Percentiles rank a stretch among this genome's conserved stretches.
Evolutionary conservation across 2,888 invertebrate species (phyloP).

Genomic region (Helobdella robusta): DNA sequence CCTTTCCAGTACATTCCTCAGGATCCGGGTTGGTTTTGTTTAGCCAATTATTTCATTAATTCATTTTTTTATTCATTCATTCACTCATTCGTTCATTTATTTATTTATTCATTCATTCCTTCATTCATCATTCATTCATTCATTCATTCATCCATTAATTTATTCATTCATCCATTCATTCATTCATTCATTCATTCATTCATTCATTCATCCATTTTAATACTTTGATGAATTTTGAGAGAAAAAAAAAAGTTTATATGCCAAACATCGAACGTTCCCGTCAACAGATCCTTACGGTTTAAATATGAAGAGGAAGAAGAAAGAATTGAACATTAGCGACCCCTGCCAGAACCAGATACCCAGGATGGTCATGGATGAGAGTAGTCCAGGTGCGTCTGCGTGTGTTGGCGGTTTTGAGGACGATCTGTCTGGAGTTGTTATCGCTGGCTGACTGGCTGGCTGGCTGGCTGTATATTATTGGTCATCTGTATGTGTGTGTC

Average conservation of each 20-base stretch:
- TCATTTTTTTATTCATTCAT: not conserved
- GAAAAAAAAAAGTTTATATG: not conserved
- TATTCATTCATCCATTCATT: too few species aligned
- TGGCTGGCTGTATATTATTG: not conserved
- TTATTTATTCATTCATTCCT: not conserved
- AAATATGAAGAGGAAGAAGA: constrained; percentile 21
- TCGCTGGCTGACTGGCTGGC: too few species aligned
- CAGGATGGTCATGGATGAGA: constrained; percentile 22
- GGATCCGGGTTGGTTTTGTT: constrained; percentile 31
- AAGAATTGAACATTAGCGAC: constrained; percentile 16
- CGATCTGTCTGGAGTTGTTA: too few species aligned
- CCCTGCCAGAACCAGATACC: constrained; percentile 22
- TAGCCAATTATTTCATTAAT: not conserved
- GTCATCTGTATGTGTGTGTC: not conserved
- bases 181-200: too few species aligned
- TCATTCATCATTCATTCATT: too few species aligned
- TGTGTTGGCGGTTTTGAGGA: not conserved
- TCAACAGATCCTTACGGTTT: constrained; percentile 28
- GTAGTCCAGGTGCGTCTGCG: constrained; percentile 7
- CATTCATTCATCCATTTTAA: too few species aligned
- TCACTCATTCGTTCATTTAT: not conserved
- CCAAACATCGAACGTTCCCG: not conserved
- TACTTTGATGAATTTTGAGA: not conserved
- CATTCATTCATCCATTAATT: too few species aligned
- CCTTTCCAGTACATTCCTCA: constrained; percentile 35